These are phyloP conservation scores for Vulpes lagopus DNA, from an alignment of 2,113 vertebrate species.

Conservation along the genomic window DNA sequence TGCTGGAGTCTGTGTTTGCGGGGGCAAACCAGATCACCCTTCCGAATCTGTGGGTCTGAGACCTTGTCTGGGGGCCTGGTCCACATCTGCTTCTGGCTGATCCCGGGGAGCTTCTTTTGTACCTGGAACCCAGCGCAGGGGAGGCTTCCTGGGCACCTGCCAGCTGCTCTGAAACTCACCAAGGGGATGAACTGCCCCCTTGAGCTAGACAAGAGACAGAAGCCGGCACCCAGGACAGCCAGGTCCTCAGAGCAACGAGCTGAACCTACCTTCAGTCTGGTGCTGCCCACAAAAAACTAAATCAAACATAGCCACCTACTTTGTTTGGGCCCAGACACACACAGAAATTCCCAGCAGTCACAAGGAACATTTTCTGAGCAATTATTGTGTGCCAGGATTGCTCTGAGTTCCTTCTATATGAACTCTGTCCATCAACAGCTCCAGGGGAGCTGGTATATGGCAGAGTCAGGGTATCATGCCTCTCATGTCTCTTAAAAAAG, in stretches of 20 bases:
- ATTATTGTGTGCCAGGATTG: rapidly evolving
- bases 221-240: not conserved
- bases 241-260: not conserved
- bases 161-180: not conserved
- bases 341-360: not conserved
- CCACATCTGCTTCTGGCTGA: not conserved
- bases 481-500: not conserved
- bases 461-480: not conserved
- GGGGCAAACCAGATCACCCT: rapidly evolving
- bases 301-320: not conserved
- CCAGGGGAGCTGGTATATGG: not conserved
- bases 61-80: not conserved
- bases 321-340: not conserved
- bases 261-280: too few relatives aligned
- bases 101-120: not conserved
- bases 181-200: not conserved
- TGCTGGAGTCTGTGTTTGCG: not conserved
- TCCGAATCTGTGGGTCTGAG: too few relatives aligned
- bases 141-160: not conserved
- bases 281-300: rapidly evolving
- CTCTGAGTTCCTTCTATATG: not conserved
- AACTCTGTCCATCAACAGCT: not conserved
- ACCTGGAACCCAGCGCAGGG: rapidly evolving
- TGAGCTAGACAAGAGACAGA: not conserved
- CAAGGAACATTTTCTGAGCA: rapidly evolving